Conservation (phyloP, 2,888 invertebrate genomes). For the Phengaris alcon region DNA sequence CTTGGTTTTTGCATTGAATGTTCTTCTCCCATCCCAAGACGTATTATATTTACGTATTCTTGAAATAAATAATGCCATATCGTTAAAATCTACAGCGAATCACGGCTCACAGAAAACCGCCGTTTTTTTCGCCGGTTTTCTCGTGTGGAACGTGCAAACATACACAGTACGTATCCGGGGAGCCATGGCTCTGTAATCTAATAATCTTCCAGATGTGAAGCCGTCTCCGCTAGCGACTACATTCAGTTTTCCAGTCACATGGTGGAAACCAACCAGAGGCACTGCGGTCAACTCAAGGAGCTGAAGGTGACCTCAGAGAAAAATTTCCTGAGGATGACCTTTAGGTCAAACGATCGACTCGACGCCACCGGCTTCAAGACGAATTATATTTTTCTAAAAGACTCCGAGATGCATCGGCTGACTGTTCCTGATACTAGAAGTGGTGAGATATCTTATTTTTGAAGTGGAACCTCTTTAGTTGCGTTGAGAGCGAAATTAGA, state of each 20-base stretch:
- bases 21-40: too few species aligned
- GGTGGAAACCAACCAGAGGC: constrained; percentile 88
- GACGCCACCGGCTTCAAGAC: constrained; percentile 97
- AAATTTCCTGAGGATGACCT: constrained; percentile 94
- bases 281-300: constrained; percentile 90
- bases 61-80: too few species aligned
- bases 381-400: constrained; percentile 89
- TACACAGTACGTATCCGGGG: too few species aligned
- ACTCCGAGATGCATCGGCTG: constrained; percentile 79
- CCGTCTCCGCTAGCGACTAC: constrained; percentile 94
- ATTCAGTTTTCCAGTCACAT: constrained; percentile 97
- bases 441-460: constrained; percentile 44
- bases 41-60: too few species aligned
- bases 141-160: too few species aligned
- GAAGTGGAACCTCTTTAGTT: too few species aligned
- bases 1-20: too few species aligned
- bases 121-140: too few species aligned
- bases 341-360: constrained; percentile 94
- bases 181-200: neutral
- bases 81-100: too few species aligned
- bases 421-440: constrained; percentile 58
- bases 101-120: too few species aligned
- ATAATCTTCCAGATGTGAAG: constrained; percentile 86
- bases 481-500: too few species aligned
- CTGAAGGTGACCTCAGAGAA: constrained; percentile 91